Evolutionary conservation across 2,797 vertebrate species (phyloP).

Genomic region (Babyrousa celebensis): DNA sequence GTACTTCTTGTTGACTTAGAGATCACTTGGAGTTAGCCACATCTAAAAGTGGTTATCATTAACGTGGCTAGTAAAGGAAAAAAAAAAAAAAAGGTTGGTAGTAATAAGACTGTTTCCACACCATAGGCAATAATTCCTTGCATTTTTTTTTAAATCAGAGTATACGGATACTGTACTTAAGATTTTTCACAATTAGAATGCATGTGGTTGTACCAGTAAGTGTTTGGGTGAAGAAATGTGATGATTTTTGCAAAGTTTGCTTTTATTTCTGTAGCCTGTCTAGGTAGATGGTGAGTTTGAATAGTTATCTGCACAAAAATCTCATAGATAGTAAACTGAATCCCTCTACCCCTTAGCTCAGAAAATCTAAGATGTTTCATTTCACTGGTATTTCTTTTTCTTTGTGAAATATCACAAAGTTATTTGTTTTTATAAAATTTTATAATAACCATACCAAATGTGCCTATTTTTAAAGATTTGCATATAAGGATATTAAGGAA

Average conservation of each 20-base stretch:
- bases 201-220: slow-evolving; percentile 45
- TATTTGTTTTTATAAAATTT: slow-evolving; percentile 68
- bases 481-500: slow-evolving; percentile 53
- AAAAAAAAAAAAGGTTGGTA: slow-evolving; percentile 45
- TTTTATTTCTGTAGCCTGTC: slow-evolving; percentile 35
- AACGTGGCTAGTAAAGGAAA: slow-evolving; percentile 47
- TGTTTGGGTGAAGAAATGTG: slow-evolving; percentile 46
- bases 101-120: slow-evolving; percentile 91
- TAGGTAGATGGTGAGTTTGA: slow-evolving; percentile 32
- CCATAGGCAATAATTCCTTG: slow-evolving; percentile 74
- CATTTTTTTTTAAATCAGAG: not conserved
- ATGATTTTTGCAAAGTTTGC: slow-evolving; percentile 59
- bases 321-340: not conserved
- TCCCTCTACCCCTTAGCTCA: not conserved
- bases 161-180: not conserved
- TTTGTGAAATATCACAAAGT: slow-evolving; percentile 67
- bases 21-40: slow-evolving; percentile 84
- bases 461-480: slow-evolving; percentile 78
- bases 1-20: slow-evolving; percentile 76
- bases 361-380: slow-evolving; percentile 63
- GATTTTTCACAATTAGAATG: slow-evolving; percentile 54
- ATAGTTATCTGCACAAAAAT: slow-evolving; percentile 37
- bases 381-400: slow-evolving; percentile 45
- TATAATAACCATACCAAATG: slow-evolving; percentile 69
- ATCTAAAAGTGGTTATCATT: slow-evolving; percentile 84